Evolutionary conservation across 2,113 vertebrate genomes (phyloP).

Genomic region (Cryptomyrus ogoouensis): DNA sequence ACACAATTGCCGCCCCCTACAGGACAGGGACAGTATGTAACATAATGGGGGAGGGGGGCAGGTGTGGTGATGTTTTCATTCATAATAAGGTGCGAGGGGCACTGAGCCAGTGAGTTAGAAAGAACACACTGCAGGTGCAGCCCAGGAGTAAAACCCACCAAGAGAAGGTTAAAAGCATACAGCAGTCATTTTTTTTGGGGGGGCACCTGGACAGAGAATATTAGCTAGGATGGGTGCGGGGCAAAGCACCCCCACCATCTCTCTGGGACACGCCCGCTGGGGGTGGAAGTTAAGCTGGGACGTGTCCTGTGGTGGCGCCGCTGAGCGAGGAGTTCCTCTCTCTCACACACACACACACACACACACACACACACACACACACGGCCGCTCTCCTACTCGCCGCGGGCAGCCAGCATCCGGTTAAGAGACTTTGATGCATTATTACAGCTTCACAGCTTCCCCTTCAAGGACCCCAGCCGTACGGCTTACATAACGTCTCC

Average conservation of each 20-base stretch:
- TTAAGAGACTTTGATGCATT: conserved; percentile 26
- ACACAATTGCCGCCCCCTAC: not conserved
- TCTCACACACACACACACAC: not conserved
- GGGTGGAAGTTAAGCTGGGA: not conserved
- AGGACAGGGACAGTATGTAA: not conserved
- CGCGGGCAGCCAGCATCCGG: conserved; percentile 22
- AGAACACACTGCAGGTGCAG: not conserved
- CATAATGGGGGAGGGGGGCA: not conserved
- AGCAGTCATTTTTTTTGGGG: not conserved
- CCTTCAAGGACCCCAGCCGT: conserved; percentile 8
- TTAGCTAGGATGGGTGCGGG: not conserved
- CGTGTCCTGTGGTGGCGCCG: not conserved
- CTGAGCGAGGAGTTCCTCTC: not conserved
- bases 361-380: not conserved
- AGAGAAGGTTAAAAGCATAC: not conserved
- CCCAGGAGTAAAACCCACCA: not conserved
- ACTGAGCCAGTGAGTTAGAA: not conserved
- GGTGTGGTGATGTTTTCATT: not conserved
- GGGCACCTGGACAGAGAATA: not conserved
- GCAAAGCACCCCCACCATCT: not conserved
- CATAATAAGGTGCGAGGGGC: too few relatives aligned
- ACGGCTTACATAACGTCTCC: conserved; percentile 29
- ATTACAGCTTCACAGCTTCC: conserved; percentile 11
- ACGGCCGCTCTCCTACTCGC: not conserved
- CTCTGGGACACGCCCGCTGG: not conserved